Percentiles rank a stretch among this genome's conserved stretches.
These are phyloP conservation scores for Tragelaphus oryx DNA, from an alignment of 2,797 vertebrate species.

Conservation along the genomic window DNA sequence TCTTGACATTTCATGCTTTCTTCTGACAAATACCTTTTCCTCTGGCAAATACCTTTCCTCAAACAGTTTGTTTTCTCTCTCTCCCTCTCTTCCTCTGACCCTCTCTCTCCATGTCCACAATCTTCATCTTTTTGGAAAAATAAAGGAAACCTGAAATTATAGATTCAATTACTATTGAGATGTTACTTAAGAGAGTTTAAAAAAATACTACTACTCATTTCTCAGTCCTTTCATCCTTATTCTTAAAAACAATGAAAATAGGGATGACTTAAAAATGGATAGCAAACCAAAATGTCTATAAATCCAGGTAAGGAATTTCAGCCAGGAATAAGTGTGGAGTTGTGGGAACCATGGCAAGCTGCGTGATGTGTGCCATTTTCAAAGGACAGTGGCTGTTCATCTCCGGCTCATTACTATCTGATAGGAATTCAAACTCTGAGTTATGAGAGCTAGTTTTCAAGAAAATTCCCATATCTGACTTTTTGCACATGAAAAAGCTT, in stretches of 20 bases:
- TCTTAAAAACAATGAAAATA: background rate
- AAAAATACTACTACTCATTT: background rate
- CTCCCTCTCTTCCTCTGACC: background rate
- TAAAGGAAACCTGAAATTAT: background rate
- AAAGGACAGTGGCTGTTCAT: background rate
- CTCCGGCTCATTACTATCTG: background rate
- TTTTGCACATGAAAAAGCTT: background rate
- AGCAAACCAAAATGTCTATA: background rate
- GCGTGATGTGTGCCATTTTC: rapidly evolving
- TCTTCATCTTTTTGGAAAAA: background rate
- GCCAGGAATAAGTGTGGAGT: background rate
- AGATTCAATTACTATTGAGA: background rate
- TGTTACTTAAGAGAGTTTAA: background rate
- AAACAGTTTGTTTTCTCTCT: background rate
- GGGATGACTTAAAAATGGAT: background rate
- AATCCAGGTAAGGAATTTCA: background rate
- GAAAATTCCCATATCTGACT: background rate
- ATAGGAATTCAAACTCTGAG: background rate
- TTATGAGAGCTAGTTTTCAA: background rate
- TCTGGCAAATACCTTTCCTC: background rate
- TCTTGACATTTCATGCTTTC: background rate
- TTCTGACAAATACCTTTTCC: background rate
- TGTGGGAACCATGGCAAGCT: background rate
- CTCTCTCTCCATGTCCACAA: background rate
- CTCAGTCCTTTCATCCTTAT: background rate